Base-by-base conservation (phyloP, 1,140 invertebrate genomes). In the Pygmarrhopalites habei region DNA sequence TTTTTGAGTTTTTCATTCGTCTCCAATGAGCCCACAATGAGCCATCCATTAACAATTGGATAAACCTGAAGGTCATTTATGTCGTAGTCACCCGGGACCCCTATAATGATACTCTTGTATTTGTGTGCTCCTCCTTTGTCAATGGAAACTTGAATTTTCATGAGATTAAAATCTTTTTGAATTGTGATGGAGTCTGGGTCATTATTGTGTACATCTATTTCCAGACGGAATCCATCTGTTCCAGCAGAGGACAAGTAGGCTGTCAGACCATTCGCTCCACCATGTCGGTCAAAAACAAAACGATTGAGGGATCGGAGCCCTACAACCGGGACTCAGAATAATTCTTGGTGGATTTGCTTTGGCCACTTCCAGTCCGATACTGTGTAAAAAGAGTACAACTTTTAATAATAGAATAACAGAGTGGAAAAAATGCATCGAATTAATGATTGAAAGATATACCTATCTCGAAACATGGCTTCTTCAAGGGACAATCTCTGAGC, bases 281-380 rank as follows among this genome's bases (percentile, higher is more conserved):
- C 12, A 21, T 49, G 12, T 10, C 19, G 46, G 19, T 49, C 46
- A 21, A 49, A 49, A 14, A 49, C 46, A 23, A 49, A 49, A 7
- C 19, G 12, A 19, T 49, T 49, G 7, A 49, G 23, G 10, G 46
- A 15, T 14, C 12, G 12, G 7, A 49, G 19, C 5, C 46, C 46
- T 23, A 12, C 23, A 15, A 49, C 12, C 7, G 46, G 46, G 7
- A 15, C 12, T 49, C 46, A 12, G 7, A 49, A 15, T 7, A 49
- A 12, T 49, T 49, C 46, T 19, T 49, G 46, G 10, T n/a, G n/a
- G n/a, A 12, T 5, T 49, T 19, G 7, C 46, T 23, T 14, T 49
- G 46, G 46, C n/a, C n/a, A n/a, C n/a, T 49, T 49, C 46, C 7
- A 49, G 19, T 12, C 46, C 46, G 23, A 49, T 49, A 49, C 46